phyloP scores from a whole-genome alignment of 2,113 vertebrate species.

The Peromyscus californicus region DNA sequence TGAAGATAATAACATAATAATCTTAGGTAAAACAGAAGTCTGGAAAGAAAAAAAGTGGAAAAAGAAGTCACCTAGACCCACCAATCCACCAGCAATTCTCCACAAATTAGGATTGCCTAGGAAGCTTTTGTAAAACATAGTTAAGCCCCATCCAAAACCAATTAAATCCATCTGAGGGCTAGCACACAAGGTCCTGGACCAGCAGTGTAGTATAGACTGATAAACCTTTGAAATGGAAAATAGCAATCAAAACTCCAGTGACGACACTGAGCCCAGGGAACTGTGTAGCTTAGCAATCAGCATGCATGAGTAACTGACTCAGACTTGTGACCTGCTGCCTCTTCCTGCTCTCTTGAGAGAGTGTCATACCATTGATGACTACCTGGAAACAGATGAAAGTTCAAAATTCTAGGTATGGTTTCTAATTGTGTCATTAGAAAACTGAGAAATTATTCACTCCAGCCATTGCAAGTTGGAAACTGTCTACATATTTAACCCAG shows the following conservation, averaged over 20 bases:
- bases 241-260: neutral
- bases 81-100: neutral
- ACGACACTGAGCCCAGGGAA: neutral
- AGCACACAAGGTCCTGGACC: neutral
- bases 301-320: neutral
- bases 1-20: neutral
- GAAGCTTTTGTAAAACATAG: neutral
- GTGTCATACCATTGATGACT: fast-evolving
- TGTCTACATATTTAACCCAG: neutral
- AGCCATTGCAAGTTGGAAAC: neutral
- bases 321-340: neutral
- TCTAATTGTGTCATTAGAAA: neutral
- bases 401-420: neutral
- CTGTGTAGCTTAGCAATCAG: neutral
- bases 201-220: neutral
- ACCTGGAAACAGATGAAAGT: neutral
- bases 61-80: neutral
- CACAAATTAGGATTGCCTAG: neutral
- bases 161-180: neutral
- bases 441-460: neutral
- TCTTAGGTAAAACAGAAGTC: neutral
- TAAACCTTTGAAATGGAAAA: neutral
- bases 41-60: neutral
- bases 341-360: neutral
- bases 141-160: neutral